phyloP scores from a whole-genome alignment of 2,888 invertebrate genomes.

The Allygus modestus region DNA sequence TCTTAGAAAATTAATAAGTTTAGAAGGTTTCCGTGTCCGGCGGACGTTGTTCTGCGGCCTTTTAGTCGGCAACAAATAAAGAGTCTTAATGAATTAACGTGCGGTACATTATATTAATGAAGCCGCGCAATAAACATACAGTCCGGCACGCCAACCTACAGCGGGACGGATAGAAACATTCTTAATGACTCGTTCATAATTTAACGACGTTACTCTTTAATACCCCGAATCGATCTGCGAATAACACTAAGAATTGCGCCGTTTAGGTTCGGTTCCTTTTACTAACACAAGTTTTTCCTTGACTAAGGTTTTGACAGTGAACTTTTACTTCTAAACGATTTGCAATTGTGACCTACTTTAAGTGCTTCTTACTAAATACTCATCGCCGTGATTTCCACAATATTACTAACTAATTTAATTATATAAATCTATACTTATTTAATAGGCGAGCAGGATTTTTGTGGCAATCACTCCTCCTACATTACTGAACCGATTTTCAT shows the following conservation, averaged over 20 bases:
- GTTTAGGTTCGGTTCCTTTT: background rate
- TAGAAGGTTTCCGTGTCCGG: slow-evolving; percentile 18
- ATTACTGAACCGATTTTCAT: too few relatives aligned
- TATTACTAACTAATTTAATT: too few relatives aligned
- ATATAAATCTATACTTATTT: too few relatives aligned
- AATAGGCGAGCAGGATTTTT: too few relatives aligned
- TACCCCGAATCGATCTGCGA: slow-evolving; percentile 17
- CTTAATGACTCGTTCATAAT: slow-evolving; percentile 46
- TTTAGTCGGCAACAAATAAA: slow-evolving; percentile 52
- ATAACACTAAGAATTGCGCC: background rate
- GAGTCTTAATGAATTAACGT: slow-evolving; percentile 55
- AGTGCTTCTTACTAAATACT: too few relatives aligned
- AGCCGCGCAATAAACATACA: slow-evolving; percentile 27
- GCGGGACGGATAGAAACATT: slow-evolving; percentile 22
- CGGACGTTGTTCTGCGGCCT: background rate
- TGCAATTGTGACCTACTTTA: too few relatives aligned
- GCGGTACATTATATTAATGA: slow-evolving; percentile 58
- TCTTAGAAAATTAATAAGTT: slow-evolving; percentile 41
- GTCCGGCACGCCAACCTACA: slow-evolving; percentile 19
- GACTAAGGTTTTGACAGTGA: too few relatives aligned
- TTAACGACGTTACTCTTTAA: slow-evolving; percentile 48
- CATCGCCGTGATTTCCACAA: too few relatives aligned
- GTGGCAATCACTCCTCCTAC: too few relatives aligned
- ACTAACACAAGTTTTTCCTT: background rate
- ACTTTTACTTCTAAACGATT: too few relatives aligned